Percentiles rank a stretch among this genome's conserved stretches.
phyloP scores from a whole-genome alignment of 35 echinoderm and acorn worm genomes.

The Holothuria glaberrima region DNA sequence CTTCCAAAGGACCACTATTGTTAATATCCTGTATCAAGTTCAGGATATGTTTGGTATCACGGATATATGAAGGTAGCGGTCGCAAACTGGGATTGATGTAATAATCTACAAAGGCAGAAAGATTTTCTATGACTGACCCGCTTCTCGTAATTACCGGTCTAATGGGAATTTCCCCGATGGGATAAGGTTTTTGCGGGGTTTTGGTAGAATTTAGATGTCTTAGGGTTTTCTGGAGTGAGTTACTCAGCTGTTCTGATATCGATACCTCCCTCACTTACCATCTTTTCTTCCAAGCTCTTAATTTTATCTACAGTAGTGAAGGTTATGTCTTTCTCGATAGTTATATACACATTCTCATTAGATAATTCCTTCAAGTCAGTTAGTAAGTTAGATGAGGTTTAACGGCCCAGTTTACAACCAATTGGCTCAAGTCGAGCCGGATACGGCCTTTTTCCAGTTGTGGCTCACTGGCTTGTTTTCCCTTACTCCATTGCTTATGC shows the following conservation, averaged over 20 bases:
- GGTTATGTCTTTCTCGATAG: conserved; percentile 1
- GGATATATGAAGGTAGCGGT: conserved; percentile 2
- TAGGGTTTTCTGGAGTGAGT: conserved; percentile 14
- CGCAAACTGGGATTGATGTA: conserved; percentile 7
- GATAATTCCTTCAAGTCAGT: no score
- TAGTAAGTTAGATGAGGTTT: no score
- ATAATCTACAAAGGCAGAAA: conserved; percentile 23
- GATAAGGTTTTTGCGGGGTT: neutral
- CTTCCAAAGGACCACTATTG: no score
- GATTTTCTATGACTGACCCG: conserved; percentile 17
- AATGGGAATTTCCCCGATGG: conserved; percentile 2
- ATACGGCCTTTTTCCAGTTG: no score
- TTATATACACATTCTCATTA: neutral
- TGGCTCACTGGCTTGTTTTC: no score
- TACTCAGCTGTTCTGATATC: conserved; percentile 4
- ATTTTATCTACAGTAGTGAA: conserved; percentile 12
- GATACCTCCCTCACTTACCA: neutral
- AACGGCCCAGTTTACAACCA: no score
- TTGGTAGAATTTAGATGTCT: conserved; percentile 27
- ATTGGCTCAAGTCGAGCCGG: no score
- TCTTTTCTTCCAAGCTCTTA: conserved; percentile 6
- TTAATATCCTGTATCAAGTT: no score
- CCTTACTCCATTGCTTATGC: no score
- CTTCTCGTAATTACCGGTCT: conserved; percentile 24
- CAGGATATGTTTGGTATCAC: no score